Conservation (phyloP, 2,888 invertebrate species). For the Hetaerina titia region DNA sequence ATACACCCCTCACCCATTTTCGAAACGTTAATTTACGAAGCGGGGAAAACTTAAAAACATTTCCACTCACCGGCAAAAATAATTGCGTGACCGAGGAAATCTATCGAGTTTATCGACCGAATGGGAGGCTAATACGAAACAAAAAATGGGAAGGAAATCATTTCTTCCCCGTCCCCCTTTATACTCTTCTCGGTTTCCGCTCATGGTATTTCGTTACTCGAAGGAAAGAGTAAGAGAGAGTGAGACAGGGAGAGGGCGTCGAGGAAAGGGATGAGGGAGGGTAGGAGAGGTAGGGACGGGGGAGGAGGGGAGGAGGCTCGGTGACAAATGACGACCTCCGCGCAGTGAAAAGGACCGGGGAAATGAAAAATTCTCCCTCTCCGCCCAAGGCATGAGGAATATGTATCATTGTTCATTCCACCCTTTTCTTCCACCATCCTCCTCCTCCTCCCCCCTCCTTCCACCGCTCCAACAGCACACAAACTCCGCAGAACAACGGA, state of each 20-base stretch:
- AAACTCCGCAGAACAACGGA: neutral
- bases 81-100: slow-evolving; percentile 26
- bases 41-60: neutral
- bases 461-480: neutral
- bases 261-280: neutral
- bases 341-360: neutral
- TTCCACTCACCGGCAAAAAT: neutral
- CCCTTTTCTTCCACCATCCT: neutral
- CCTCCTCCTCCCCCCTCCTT: neutral
- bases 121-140: neutral
- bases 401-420: neutral
- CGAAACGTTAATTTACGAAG: no score
- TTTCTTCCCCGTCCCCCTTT: neutral
- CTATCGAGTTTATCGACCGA: slow-evolving; percentile 23
- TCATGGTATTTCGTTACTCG: neutral
- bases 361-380: neutral
- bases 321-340: slow-evolving; percentile 2
- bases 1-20: no score
- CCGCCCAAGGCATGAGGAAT: slow-evolving; percentile 4
- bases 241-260: neutral
- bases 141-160: neutral
- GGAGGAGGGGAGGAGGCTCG: neutral
- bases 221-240: neutral
- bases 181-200: neutral
- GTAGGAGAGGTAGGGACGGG: neutral